Evolutionary conservation across 23 tunicate species (phyloP).

Genomic region (Styela plicata): DNA sequence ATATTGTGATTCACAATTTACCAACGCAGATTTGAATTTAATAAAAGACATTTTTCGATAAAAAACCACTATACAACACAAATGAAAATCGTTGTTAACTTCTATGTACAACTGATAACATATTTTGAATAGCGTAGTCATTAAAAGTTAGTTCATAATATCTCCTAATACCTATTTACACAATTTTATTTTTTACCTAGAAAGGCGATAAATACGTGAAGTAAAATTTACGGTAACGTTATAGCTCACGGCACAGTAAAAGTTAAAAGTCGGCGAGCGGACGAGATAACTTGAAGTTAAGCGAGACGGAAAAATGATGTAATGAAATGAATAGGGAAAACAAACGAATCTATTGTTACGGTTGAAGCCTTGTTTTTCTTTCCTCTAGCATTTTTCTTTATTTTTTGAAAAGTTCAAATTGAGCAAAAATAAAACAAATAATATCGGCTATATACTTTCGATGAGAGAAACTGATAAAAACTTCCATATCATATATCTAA

Average conservation of each 20-base stretch:
- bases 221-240: not conserved
- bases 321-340: not conserved
- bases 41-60: no score
- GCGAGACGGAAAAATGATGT: conserved; percentile 14
- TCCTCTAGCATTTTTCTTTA: not conserved
- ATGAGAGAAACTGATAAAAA: not conserved
- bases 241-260: not conserved
- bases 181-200: not conserved
- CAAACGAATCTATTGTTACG: conserved; percentile 24
- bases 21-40: no score
- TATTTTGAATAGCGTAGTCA: no score
- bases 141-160: no score
- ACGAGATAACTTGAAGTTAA: not conserved
- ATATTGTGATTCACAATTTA: not conserved
- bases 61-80: no score
- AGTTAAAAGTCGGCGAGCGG: not conserved
- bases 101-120: no score
- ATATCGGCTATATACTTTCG: not conserved
- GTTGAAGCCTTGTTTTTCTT: not conserved
- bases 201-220: not conserved
- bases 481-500: no score
- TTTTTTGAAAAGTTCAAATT: no score
- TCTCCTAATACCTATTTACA: not conserved
- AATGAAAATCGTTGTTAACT: no score
- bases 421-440: not conserved